A percentile compares a stretch with the other conserved stretches of the same genome.
Evolutionary conservation across 2,113 vertebrate genomes (phyloP).

Genomic region (Perca flavescens): DNA sequence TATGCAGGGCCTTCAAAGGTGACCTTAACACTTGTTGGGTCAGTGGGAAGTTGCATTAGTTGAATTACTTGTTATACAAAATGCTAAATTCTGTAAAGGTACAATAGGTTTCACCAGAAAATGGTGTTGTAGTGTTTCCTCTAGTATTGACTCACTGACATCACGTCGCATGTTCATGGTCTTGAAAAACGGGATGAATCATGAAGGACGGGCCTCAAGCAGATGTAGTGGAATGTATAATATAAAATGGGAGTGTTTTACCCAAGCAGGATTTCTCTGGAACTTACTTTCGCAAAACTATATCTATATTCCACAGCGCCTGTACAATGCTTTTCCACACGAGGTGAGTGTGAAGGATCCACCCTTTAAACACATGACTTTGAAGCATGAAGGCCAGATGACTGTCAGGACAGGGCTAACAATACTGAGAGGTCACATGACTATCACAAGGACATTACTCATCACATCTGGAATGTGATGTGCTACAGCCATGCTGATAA

Average conservation of each 20-base stretch:
- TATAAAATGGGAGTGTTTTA: too few relatives aligned
- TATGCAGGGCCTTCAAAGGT: background rate
- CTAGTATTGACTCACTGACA: background rate
- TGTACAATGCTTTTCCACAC: background rate
- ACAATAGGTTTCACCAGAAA: background rate
- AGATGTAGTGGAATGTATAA: too few relatives aligned
- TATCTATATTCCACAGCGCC: background rate
- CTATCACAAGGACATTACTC: constrained; percentile 5
- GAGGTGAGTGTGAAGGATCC: background rate
- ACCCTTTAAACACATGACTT: constrained; percentile 22
- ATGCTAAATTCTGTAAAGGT: background rate
- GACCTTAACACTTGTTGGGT: background rate
- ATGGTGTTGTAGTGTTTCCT: background rate
- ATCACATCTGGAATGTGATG: constrained; percentile 5
- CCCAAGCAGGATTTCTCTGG: too few relatives aligned
- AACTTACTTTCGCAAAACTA: background rate
- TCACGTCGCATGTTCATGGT: background rate
- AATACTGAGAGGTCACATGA: constrained; percentile 13
- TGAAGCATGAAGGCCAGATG: constrained; percentile 20
- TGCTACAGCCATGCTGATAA: background rate
- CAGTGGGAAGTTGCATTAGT: background rate
- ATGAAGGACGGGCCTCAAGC: too few relatives aligned
- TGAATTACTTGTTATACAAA: background rate
- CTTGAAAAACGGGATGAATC: background rate
- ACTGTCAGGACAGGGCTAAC: background rate